Evolutionary conservation across 2,797 vertebrate species (phyloP), one percentile per base, ranked within the genome.

Genomic region (Xerus rutilus): DNA sequence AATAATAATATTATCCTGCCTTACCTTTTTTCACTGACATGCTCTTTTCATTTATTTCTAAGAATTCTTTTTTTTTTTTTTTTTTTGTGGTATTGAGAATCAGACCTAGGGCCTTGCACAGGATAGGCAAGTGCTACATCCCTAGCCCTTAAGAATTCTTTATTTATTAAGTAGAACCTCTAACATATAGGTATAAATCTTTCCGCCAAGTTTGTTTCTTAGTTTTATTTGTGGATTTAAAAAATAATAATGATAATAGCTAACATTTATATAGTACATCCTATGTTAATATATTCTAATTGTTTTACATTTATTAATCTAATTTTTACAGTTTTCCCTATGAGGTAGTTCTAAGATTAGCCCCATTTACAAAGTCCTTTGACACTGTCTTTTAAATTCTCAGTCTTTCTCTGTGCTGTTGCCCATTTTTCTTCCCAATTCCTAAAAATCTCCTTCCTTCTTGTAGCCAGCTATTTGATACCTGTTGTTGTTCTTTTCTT

Each of bases 171-270:
- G 82, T 81, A 92, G 67, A 89, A 78, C 81, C 14, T 95, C 49
- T 90, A 39, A 52, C 39, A 39, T 32, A 32, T 45, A 96, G 30
- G 43, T 94, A 23, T 43, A 84, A 25, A 74, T 86, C 91, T 93
- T 74, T 70, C 54, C 54, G 8, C 39, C 47, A 91, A 70, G 45
- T 83, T 76, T 89, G 1, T 82, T 86, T 96, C 65, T 93, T 94
- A 85, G 43, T 86, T 92, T 95, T 93, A 43, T 90, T 91, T 82
- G 25, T 89, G 28, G 5, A 87, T 84, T 91, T 96, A 69, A 94
- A 73, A 77, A 70, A 67, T 59, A 3, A 11, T 57, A 67, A 79
- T 73, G 35, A 43, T 87, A 70, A 59, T 85, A 91, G 15, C 25
- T 89, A 89, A 47, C 5, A 47, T 47, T 47, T 47, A 54, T 69